Conservation (phyloP, 2,797 vertebrate species). For the Poeciliopsis turneri region DNA sequence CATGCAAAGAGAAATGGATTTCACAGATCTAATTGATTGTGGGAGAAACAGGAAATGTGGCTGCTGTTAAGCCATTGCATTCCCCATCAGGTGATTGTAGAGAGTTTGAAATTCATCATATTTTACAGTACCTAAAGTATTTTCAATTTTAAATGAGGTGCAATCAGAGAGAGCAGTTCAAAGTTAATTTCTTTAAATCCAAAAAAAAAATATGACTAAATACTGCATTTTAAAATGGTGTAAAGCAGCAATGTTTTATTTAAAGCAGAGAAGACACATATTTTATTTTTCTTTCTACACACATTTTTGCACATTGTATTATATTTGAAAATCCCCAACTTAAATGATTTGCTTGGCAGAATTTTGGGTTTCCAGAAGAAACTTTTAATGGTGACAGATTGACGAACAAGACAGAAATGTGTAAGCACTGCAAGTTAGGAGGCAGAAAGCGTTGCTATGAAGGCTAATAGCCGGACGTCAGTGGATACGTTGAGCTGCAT, state of each 20-base stretch:
- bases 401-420: background rate
- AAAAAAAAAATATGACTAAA: constrained; percentile 49
- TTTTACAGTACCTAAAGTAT: constrained; percentile 66
- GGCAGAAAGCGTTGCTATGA: background rate
- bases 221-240: background rate
- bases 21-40: constrained; percentile 84
- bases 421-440: background rate
- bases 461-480: background rate
- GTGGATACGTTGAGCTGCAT: background rate
- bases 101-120: constrained; percentile 69
- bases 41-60: constrained; percentile 64
- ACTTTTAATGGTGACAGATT: background rate
- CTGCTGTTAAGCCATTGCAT: constrained; percentile 41
- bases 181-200: constrained; percentile 54
- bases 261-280: background rate
- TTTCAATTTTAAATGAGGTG: constrained; percentile 54
- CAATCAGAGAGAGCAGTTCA: constrained; percentile 12
- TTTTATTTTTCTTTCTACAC: background rate
- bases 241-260: background rate
- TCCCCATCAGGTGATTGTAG: constrained; percentile 29
- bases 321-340: background rate
- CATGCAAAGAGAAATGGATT: constrained; percentile 83
- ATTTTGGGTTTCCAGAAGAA: background rate
- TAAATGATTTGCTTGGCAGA: background rate
- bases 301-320: background rate